Evolutionary conservation across 2,888 invertebrate genomes (phyloP).

Genomic region (Oegoconia quadripuncta): DNA sequence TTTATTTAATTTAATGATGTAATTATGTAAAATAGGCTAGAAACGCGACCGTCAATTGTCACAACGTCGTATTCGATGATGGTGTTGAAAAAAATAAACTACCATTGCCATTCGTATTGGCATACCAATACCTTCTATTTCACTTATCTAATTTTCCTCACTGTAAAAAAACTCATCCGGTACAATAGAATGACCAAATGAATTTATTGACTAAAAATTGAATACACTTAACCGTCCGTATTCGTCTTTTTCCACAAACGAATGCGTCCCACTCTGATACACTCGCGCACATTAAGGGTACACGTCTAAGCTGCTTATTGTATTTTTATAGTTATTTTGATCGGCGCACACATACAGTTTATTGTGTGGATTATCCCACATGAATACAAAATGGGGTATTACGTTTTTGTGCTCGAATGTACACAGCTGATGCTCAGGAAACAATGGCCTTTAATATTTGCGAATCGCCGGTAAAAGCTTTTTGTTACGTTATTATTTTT

Average conservation of each 20-base stretch:
- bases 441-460: slow-evolving; percentile 53
- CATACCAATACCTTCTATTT: no score
- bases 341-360: slow-evolving; percentile 60
- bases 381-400: slow-evolving; percentile 67
- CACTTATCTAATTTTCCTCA: no score
- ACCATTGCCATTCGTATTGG: no score
- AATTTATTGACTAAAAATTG: slow-evolving; percentile 49
- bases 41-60: no score
- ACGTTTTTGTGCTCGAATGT: slow-evolving; percentile 59
- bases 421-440: slow-evolving; percentile 67
- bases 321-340: slow-evolving; percentile 79
- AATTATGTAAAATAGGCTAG: no score
- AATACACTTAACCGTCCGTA: slow-evolving; percentile 24
- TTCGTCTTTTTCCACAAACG: slow-evolving; percentile 18
- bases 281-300: slow-evolving; percentile 59
- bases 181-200: slow-evolving; percentile 48
- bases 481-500: slow-evolving; percentile 42
- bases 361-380: slow-evolving; percentile 63
- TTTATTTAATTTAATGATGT: no score
- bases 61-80: no score
- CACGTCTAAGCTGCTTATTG: slow-evolving; percentile 75
- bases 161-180: no score
- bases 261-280: slow-evolving; percentile 34
- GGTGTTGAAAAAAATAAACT: no score
- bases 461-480: slow-evolving; percentile 53